These are phyloP conservation scores for Atta cephalotes DNA, from an alignment of 1,140 invertebrate species.

Conservation along the genomic window DNA sequence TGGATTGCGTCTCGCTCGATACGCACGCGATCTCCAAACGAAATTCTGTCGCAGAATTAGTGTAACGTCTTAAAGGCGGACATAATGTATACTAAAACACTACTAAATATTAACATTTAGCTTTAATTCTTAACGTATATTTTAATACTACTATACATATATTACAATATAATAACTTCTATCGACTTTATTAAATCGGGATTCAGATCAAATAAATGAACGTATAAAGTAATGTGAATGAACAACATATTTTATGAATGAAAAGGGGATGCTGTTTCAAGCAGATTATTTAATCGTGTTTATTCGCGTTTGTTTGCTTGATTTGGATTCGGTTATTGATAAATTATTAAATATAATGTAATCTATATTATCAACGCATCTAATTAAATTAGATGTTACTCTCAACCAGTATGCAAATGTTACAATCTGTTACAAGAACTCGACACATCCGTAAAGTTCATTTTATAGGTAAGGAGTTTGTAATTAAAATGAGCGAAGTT, in stretches of 20 bases:
- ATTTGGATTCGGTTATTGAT: background rate
- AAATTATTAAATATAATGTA: background rate
- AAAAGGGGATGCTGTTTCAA: background rate
- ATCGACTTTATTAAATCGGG: background rate
- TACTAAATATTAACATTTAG: background rate
- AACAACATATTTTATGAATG: background rate
- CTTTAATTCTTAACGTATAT: background rate
- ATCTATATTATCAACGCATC: background rate
- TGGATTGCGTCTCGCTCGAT: constrained; percentile 28
- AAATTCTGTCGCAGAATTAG: constrained; percentile 19
- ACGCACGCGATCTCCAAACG: constrained; percentile 25
- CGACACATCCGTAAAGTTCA: background rate
- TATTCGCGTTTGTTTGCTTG: background rate
- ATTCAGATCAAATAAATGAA: background rate
- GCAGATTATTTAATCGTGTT: background rate
- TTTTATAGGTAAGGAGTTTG: background rate
- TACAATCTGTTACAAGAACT: background rate
- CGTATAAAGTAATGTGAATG: background rate
- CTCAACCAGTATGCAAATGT: background rate
- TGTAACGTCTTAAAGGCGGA: background rate
- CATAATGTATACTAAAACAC: no score
- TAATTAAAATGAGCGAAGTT: background rate
- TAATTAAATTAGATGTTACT: background rate
- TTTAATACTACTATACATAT: background rate
- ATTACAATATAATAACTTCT: background rate